Percentiles rank a stretch among this genome's conserved stretches.
phyloP scores from a whole-genome alignment of 30 jellyfish, hydroid and myxozoan genomes.

The Catostylus mosaicus region DNA sequence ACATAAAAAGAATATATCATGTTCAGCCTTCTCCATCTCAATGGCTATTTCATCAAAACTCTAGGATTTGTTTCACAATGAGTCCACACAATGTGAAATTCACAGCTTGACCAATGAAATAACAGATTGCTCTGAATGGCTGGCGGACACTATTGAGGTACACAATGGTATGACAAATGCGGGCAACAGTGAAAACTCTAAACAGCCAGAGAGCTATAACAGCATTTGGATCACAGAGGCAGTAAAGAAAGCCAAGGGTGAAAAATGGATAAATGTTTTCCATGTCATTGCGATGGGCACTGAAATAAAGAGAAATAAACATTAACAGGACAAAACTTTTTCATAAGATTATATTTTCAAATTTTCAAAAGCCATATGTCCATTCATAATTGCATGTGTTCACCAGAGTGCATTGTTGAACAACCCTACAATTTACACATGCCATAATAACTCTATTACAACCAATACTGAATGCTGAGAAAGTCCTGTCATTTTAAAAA shows the following conservation, averaged over 20 bases:
- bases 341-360: not conserved
- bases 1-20: no score
- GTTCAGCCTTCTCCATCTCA: no score
- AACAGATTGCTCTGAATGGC: constrained; percentile 38
- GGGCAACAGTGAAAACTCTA: constrained; percentile 59
- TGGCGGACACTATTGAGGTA: constrained; percentile 36
- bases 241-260: constrained; percentile 45
- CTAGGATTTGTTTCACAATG: not conserved
- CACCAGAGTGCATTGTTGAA: no score
- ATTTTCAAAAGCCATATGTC: no score
- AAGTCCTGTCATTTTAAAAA: no score
- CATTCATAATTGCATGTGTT: no score
- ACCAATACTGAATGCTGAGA: no score
- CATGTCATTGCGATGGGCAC: constrained; percentile 74
- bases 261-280: constrained; percentile 58
- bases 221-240: constrained; percentile 43
- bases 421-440: no score
- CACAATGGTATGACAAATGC: constrained; percentile 46
- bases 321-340: not conserved
- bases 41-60: not conserved
- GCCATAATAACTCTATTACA: no score
- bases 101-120: constrained; percentile 22
- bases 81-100: constrained; percentile 34
- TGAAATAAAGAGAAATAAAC: not conserved
- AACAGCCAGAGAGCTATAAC: constrained; percentile 34